Evolutionary conservation across 2,113 vertebrate genomes (phyloP), one percentile per base, ranked within the genome.

Genomic region (Chlorodrepanis virens): DNA sequence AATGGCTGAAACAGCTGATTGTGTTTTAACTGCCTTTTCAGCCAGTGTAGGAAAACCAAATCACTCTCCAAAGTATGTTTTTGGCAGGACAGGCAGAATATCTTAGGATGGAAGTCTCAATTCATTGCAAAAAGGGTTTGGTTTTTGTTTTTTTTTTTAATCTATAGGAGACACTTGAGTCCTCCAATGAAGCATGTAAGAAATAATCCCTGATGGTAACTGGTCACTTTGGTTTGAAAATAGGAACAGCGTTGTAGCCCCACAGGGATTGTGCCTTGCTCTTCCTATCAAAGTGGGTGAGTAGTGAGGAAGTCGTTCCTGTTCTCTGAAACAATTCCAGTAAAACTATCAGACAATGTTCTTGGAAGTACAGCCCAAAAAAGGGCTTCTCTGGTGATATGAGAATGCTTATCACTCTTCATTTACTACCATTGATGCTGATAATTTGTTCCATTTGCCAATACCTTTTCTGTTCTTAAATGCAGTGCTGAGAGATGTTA

Each of bases 141-240:
- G 42, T 44, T 44, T 44, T 44, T 52, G 17, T 20, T 3, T 6
- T 53, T 61, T 12, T 39, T 67, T 50, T 35, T 23, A 8, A 37
- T 79, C 50, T 78, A 20, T 0, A 3, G 25, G 45, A 65, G 28
- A 37, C 22, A 22, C 22, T 5, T 0, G 1, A 71, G 39, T 67
- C n/a, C 29, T 63, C 17, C 50, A 61, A 8, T 0, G 0, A 82
- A 78, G 47, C 35, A 14, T 10, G 4, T 45, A 7, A 53, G 60
- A 67, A 15, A 35, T 67, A 24, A 83, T 80, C 45, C 22, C 44
- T 87, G 39, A 57, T 50, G 13, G 22, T 84, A 57, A 20, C 60
- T 3, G 19, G 20, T 89, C n/a, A n/a, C 37, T 84, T 74, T 12
- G 5, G 33, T 87, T 80, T 76, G 74, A 50, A 84, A 57, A 70